phyloP scores from a whole-genome alignment of 2,888 invertebrate species.

The Ethmia dodecea region DNA sequence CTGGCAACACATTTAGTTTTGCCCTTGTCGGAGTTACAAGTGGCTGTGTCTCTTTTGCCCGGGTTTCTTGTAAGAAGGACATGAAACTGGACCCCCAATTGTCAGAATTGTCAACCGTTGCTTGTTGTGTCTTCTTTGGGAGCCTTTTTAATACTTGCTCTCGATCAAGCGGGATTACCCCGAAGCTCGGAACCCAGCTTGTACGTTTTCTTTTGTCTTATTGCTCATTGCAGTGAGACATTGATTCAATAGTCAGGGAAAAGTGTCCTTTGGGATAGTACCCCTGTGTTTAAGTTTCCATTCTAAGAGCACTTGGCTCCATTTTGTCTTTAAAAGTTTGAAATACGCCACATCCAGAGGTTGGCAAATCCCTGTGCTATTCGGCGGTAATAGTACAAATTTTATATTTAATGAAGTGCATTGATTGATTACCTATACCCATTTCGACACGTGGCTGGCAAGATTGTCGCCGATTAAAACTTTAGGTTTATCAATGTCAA shows the following conservation, averaged over 20 bases:
- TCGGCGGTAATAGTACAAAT: conserved; percentile 6
- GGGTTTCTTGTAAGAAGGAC: conserved; percentile 2
- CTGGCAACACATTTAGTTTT: conserved; percentile 5
- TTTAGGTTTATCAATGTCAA: conserved; percentile 4
- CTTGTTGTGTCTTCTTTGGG: conserved; percentile 1
- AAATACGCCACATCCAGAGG: conserved; percentile 8
- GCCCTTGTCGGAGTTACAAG: background rate
- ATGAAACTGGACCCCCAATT: conserved; percentile 3
- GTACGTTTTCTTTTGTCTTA: conserved; percentile 5
- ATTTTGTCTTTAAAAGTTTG: conserved; percentile 2
- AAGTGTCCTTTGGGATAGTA: conserved; percentile 6
- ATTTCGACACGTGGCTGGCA: conserved; percentile 5
- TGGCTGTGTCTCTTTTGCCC: conserved; percentile 5
- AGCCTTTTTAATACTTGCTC: conserved; percentile 3
- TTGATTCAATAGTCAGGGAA: conserved; percentile 5
- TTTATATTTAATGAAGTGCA: conserved; percentile 4
- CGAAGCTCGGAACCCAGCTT: conserved; percentile 6
- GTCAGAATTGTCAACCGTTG: conserved; percentile 1
- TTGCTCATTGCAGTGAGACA: conserved; percentile 3
- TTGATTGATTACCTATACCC: conserved; percentile 1
- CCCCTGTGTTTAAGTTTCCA: conserved; percentile 6
- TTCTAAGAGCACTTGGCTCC: conserved; percentile 1
- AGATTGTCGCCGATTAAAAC: conserved; percentile 7
- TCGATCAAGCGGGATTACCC: conserved; percentile 4
- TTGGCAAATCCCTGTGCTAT: conserved; percentile 8